Percentiles rank a stretch among this genome's conserved stretches.
Conservation (phyloP, 2,113 vertebrate species). For the Takifugu flavidus region DNA sequence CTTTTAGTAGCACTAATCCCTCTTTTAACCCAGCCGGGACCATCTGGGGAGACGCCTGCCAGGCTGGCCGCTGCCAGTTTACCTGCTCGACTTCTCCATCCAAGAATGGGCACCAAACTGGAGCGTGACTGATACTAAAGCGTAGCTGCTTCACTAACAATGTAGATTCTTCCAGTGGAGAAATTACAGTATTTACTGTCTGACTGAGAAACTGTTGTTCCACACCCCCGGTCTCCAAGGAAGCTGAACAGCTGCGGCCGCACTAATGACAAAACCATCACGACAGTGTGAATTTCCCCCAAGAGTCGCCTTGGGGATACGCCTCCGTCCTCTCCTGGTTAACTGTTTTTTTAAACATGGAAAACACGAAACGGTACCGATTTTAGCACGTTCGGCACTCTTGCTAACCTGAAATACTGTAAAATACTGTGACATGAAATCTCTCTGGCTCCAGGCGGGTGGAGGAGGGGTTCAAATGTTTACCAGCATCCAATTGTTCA, state of each 20-base stretch:
- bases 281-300: conserved; percentile 51
- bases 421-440: conserved; percentile 23
- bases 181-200: conserved; percentile 32
- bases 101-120: background rate
- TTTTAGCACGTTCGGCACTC: background rate
- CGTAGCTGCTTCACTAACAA: conserved; percentile 41
- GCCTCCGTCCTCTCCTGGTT: conserved; percentile 5
- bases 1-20: conserved; percentile 66
- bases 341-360: conserved; percentile 1
- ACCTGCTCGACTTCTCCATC: conserved; percentile 42
- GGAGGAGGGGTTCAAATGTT: background rate
- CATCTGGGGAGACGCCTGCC: background rate
- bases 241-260: conserved; percentile 54
- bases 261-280: conserved; percentile 54
- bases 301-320: conserved; percentile 24
- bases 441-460: conserved; percentile 12
- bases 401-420: conserved; percentile 8
- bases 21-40: conserved; percentile 33
- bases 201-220: conserved; percentile 28
- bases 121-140: conserved; percentile 13
- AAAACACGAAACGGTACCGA: conserved; percentile 15
- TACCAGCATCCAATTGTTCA: conserved; percentile 38
- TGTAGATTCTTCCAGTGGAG: conserved; percentile 28
- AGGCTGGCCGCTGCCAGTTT: too few relatives aligned
- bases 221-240: conserved; percentile 34